Evolutionary conservation across 2,797 vertebrate species (phyloP).

Genomic region (Lepus oiostolus): DNA sequence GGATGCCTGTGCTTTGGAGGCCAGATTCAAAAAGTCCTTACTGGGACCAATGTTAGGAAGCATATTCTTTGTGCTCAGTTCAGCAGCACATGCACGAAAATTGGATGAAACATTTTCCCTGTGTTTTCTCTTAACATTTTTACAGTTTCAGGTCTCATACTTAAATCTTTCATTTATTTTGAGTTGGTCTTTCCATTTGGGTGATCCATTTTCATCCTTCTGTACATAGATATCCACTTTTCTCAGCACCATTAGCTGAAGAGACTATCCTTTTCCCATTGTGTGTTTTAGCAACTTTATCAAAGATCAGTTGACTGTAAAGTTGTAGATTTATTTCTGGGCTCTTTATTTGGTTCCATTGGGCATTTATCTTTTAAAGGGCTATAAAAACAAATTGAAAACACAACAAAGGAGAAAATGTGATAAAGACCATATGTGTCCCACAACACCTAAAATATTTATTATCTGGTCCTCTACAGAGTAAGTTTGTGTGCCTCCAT

Average conservation of each 20-base stretch:
- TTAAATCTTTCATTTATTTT: not conserved
- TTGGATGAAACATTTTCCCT: not conserved
- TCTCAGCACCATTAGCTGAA: not conserved
- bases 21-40: not conserved
- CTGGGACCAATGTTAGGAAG: not conserved
- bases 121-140: not conserved
- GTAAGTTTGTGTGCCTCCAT: not conserved
- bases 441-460: not conserved
- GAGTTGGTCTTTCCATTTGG: not conserved
- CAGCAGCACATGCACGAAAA: too few relatives aligned
- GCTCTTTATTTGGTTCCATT: not conserved
- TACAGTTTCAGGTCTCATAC: not conserved
- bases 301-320: not conserved
- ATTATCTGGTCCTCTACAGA: not conserved
- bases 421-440: not conserved
- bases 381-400: slow-evolving; percentile 28
- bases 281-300: not conserved
- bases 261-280: not conserved
- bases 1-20: not conserved
- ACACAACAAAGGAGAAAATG: not conserved
- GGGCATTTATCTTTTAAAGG: not conserved
- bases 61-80: too few relatives aligned
- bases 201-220: not conserved
- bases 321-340: not conserved
- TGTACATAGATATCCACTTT: not conserved